Base-by-base conservation (phyloP, 2,113 vertebrate genomes). In the Notiomystis cincta region DNA sequence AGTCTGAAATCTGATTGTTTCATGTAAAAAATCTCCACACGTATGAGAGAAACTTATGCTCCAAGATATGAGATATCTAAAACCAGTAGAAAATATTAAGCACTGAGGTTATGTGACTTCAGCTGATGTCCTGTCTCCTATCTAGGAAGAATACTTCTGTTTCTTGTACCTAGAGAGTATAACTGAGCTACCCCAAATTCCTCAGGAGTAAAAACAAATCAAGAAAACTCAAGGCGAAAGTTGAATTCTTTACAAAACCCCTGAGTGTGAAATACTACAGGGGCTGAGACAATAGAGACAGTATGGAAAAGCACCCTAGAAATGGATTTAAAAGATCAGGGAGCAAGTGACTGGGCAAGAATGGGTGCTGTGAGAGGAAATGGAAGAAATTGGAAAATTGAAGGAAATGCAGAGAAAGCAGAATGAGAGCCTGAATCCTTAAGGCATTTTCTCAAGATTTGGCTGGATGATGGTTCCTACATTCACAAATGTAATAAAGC, bases 1-100 rank as follows among this genome's bases (percentile, higher is more conserved):
- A 3, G 45, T 80, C 80, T 94, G 91, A 96, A 96, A 91, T 94
- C 82, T 83, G 57, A 48, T 82, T 91, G 56, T 58, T 96, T 90
- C 4, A 0, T 87, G 72, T 22, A 93, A 83, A 96, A 93, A 51
- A 56, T 81, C 54, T 81, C 51, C 51, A 47, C 69, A 92, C 67
- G 60, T 95, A 89, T 83, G 85, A 93, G 17, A 86, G 20, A 28
- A 92, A 60, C 48, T 86, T 81, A 78, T 33, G 75, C 37, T 90
- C 31, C 82, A 83, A 94, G 67, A 88, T 51, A 64, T 0, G 2
- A 95, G 51, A 54, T 81, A 67, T 84, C 88, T 92, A 38, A 73
- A 95, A 90, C 31, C 23, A 48, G 48, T 3, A 71, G 56, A 84
- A 96, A 95, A 75, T 70, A 84, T 90, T 83, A 67, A 88, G 44